Percentiles rank a stretch among this genome's conserved stretches.
phyloP scores from a whole-genome alignment of 2,113 vertebrate genomes.

The Malurus elegans region DNA sequence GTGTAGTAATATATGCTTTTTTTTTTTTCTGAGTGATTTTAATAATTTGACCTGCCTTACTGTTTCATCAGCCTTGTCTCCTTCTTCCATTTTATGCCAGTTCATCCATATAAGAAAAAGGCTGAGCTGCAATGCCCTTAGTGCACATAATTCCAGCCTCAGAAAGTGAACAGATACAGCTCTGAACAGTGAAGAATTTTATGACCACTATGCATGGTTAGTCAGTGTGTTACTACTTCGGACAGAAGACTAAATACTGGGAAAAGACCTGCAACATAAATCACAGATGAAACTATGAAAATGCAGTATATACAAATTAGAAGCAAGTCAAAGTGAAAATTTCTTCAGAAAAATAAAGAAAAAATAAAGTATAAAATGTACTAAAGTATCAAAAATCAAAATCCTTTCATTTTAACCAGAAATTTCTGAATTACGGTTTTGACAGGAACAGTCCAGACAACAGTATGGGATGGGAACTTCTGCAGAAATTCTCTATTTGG shows the following conservation, averaged over 20 bases:
- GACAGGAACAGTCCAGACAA: background rate
- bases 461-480: background rate
- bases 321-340: background rate
- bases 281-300: fast-evolving
- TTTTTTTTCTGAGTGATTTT: background rate
- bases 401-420: background rate
- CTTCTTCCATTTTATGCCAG: background rate
- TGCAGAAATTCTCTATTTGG: background rate
- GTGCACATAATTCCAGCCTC: background rate
- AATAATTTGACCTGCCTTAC: background rate
- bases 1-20: background rate
- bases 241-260: background rate
- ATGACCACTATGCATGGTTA: background rate
- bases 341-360: background rate
- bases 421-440: background rate
- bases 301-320: background rate
- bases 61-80: background rate
- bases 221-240: background rate
- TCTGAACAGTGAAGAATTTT: background rate
- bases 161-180: background rate
- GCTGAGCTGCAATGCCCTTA: background rate
- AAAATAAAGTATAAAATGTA: background rate
- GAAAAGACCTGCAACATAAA: background rate
- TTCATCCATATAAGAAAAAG: background rate
- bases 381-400: background rate